phyloP scores from a whole-genome alignment of 2,797 vertebrate genomes.

The Silurus aristotelis region DNA sequence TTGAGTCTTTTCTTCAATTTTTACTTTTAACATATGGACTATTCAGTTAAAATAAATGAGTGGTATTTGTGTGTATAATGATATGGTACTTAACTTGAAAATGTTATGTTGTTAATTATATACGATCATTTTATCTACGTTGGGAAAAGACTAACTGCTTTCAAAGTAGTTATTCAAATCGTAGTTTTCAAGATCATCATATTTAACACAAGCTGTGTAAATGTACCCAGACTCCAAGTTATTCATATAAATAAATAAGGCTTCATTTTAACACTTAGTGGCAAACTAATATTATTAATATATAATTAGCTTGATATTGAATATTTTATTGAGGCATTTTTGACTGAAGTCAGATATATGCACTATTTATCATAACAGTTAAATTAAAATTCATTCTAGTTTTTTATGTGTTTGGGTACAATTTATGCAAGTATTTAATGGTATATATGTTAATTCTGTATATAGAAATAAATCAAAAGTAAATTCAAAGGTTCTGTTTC shows the following conservation, averaged over 20 bases:
- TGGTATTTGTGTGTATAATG: neutral
- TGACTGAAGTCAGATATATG: neutral
- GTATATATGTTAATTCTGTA: neutral
- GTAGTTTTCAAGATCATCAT: neutral
- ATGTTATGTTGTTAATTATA: neutral
- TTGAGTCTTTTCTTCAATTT: neutral
- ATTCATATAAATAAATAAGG: neutral
- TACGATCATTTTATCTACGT: neutral
- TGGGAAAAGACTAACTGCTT: neutral
- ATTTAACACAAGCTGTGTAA: neutral
- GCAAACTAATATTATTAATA: neutral
- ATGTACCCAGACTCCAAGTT: neutral
- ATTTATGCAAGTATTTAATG: neutral
- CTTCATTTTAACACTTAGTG: neutral
- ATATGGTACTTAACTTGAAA: neutral
- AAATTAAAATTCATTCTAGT: neutral
- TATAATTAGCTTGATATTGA: neutral
- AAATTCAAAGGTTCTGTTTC: neutral
- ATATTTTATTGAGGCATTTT: neutral
- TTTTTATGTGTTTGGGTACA: neutral
- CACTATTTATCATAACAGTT: too few species aligned
- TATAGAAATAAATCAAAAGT: neutral
- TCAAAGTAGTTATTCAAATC: neutral
- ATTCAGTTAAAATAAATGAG: conserved; percentile 6
- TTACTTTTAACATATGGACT: neutral